Evolutionary conservation across 2,797 vertebrate species (phyloP).

Genomic region (Salmo trutta): DNA sequence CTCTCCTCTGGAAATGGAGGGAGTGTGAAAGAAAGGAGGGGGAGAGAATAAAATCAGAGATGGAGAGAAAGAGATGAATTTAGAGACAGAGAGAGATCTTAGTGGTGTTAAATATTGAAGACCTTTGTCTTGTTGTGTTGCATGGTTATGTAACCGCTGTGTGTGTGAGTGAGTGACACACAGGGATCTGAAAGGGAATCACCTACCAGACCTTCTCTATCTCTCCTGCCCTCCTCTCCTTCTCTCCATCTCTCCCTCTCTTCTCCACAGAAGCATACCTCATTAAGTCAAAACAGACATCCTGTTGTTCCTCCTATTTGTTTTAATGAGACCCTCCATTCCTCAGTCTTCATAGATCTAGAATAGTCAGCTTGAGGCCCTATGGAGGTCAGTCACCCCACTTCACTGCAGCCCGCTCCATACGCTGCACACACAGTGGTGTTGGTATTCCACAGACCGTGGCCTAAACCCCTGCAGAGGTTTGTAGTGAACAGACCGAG

Average conservation of each 20-base stretch:
- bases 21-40: background rate
- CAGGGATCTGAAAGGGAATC: too few species aligned
- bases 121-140: background rate
- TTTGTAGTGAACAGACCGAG: conserved; percentile 15
- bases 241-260: too few species aligned
- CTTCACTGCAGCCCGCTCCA: too few species aligned
- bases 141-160: background rate
- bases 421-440: background rate
- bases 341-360: too few species aligned
- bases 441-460: conserved; percentile 18
- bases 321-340: too few species aligned
- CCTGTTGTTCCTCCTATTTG: too few species aligned
- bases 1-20: background rate
- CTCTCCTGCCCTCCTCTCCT: too few species aligned
- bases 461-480: conserved; percentile 27
- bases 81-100: conserved; percentile 10
- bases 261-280: too few species aligned
- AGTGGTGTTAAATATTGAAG: background rate
- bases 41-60: background rate
- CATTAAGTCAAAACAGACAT: too few species aligned
- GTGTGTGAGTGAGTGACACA: background rate
- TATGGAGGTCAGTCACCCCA: too few species aligned
- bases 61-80: background rate
- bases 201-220: too few species aligned
- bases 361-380: too few species aligned